A percentile compares a stretch with the other conserved stretches of the same genome.
phyloP scores from a whole-genome alignment of 2,888 invertebrate species.

The Hipparchia semele region DNA sequence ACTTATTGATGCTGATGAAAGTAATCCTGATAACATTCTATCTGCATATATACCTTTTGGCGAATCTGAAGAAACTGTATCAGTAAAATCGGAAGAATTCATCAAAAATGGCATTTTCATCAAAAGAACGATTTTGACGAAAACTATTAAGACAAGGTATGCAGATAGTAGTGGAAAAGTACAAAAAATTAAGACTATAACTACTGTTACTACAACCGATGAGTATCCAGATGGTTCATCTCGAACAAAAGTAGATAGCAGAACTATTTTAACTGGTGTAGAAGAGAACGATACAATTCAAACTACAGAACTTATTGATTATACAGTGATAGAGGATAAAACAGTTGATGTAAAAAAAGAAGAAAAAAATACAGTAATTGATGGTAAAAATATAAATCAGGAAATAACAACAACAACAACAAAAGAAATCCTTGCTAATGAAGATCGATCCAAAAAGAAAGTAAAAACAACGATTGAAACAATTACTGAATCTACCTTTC shows the following conservation, averaged over 20 bases:
- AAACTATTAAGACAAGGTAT: constrained; percentile 64
- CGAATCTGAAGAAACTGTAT: constrained; percentile 66
- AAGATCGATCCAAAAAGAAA: constrained; percentile 64
- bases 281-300: constrained; percentile 52
- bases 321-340: constrained; percentile 59
- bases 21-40: constrained; percentile 65
- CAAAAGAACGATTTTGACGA: constrained; percentile 64
- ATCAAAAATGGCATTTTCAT: constrained; percentile 56
- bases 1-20: constrained; percentile 53
- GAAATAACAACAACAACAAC: constrained; percentile 66
- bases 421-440: constrained; percentile 62
- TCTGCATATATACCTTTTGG: constrained; percentile 52
- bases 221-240: constrained; percentile 76
- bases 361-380: constrained; percentile 57
- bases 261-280: constrained; percentile 65
- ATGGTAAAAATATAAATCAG: constrained; percentile 66
- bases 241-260: constrained; percentile 67
- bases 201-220: constrained; percentile 68
- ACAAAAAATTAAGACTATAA: constrained; percentile 68
- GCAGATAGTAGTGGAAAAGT: constrained; percentile 57
- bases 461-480: constrained; percentile 69
- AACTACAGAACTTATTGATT: constrained; percentile 60
- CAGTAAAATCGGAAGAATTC: constrained; percentile 65
- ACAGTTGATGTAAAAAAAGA: constrained; percentile 59
- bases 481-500: constrained; percentile 64